Conservation (phyloP, 2,113 vertebrate species). For the Thermophis baileyi region DNA sequence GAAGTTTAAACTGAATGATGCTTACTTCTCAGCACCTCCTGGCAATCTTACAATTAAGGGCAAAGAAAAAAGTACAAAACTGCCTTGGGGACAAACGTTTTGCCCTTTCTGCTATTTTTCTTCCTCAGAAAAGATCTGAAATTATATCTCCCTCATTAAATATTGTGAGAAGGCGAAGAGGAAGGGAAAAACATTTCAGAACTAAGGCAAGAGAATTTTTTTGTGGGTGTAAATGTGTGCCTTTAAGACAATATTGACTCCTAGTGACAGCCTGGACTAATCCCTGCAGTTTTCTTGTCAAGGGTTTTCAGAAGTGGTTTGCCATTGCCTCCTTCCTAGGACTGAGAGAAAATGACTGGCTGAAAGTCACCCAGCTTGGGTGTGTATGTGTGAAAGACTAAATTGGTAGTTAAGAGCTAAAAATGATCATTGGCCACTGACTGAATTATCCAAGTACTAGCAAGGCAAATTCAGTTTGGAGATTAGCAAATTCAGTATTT, state of each 20-base stretch:
- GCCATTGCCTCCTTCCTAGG: neutral
- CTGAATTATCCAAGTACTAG: neutral
- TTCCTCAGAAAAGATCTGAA: neutral
- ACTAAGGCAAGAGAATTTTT: neutral
- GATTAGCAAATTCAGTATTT: neutral
- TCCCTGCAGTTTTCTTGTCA: neutral
- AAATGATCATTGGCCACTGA: neutral
- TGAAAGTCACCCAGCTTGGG: neutral
- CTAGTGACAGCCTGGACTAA: neutral
- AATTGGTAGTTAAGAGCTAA: neutral
- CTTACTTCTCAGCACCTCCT: neutral
- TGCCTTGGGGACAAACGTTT: neutral
- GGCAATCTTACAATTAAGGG: neutral
- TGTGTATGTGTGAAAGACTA: fast-evolving
- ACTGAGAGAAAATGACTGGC: neutral
- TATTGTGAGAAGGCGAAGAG: neutral
- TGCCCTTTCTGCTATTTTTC: neutral
- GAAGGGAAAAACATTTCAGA: neutral
- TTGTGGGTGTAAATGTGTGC: neutral
- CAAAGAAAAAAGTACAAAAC: neutral
- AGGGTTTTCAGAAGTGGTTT: neutral
- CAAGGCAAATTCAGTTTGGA: neutral
- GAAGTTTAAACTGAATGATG: neutral
- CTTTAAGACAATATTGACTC: neutral
- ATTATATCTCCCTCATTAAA: neutral